Conservation (phyloP, 2,888 invertebrate species). For the Rhimphoctona megacephalus region DNA sequence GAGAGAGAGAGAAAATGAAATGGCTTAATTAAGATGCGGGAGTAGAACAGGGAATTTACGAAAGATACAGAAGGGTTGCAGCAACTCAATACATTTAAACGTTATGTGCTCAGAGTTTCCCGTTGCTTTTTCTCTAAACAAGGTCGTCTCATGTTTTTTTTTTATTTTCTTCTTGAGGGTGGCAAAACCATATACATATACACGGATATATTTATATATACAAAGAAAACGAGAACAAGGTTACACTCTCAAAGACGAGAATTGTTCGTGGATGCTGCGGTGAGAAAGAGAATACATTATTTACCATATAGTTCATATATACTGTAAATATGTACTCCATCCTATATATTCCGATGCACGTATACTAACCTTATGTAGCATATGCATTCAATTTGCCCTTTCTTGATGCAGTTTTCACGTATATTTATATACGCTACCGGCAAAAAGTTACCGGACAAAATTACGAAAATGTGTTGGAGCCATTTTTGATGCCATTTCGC, state of each 20-base stretch:
- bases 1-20: slow-evolving; percentile 36
- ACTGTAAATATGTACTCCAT: background rate
- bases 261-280: slow-evolving; percentile 20
- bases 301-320: slow-evolving; percentile 13
- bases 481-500: no score
- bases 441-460: no score
- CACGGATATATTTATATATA: background rate
- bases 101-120: slow-evolving; percentile 5
- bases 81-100: slow-evolving; percentile 25
- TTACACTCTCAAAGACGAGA: slow-evolving; percentile 40
- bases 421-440: no score
- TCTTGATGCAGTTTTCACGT: background rate
- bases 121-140: slow-evolving; percentile 23
- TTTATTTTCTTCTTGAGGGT: slow-evolving; percentile 40
- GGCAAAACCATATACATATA: background rate
- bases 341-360: background rate
- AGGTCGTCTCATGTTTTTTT: slow-evolving; percentile 1
- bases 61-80: slow-evolving; percentile 33
- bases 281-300: slow-evolving; percentile 29
- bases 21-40: slow-evolving; percentile 64
- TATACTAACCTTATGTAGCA: background rate
- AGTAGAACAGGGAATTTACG: background rate
- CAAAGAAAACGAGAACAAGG: slow-evolving; percentile 29
- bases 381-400: background rate
- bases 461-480: no score